Percentiles rank a stretch among this genome's conserved stretches.
Conservation (phyloP, 2,797 vertebrate genomes). For the Gymnoscopelus microlampas region DNA sequence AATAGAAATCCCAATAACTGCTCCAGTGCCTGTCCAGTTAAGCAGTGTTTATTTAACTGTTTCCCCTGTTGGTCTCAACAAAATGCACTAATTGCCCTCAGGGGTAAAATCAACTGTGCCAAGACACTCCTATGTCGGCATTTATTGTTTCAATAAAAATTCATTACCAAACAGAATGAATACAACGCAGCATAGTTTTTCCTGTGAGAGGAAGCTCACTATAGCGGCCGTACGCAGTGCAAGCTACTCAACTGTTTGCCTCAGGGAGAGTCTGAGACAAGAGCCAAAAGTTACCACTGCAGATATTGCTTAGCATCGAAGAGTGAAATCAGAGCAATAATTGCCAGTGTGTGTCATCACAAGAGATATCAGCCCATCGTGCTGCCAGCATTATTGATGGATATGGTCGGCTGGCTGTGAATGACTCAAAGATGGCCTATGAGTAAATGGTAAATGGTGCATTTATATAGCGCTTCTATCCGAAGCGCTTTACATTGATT, state of each 20-base stretch:
- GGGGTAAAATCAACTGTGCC: background rate
- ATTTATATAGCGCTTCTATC: too few relatives aligned
- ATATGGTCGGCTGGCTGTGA: conserved; percentile 15
- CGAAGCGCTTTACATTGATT: too few relatives aligned
- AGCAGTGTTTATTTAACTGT: background rate
- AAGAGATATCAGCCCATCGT: conserved; percentile 14
- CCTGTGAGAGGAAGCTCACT: too few relatives aligned
- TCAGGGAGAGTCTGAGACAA: background rate
- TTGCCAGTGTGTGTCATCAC: background rate
- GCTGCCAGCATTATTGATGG: conserved; percentile 9
- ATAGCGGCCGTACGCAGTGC: background rate
- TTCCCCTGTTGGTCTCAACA: background rate
- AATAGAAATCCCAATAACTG: background rate
- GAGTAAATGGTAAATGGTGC: too few relatives aligned
- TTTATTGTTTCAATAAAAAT: background rate
- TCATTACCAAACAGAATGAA: background rate
- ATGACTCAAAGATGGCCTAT: conserved; percentile 13
- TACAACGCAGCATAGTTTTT: too few relatives aligned
- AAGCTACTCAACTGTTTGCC: background rate
- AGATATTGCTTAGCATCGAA: background rate
- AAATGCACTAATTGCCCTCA: background rate
- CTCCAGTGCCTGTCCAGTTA: background rate
- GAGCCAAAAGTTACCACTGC: background rate
- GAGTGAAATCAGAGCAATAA: background rate
- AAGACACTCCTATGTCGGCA: background rate